Evolutionary conservation across 2,113 vertebrate genomes (phyloP).

Genomic region (Copsychus sechellarum): DNA sequence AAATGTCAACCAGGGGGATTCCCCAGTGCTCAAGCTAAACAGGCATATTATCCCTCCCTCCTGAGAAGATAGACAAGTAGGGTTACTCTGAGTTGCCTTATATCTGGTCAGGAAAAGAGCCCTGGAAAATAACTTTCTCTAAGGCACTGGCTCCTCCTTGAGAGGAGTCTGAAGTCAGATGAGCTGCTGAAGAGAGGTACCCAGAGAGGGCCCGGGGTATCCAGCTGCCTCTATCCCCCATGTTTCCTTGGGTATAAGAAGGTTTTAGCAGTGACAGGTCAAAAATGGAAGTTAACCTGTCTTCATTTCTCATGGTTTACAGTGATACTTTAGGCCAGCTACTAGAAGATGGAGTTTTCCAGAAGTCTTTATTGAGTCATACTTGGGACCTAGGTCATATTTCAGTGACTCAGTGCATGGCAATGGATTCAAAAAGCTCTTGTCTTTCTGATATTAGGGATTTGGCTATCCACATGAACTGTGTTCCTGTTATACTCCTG

Average conservation of each 20-base stretch:
- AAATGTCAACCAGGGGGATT: neutral
- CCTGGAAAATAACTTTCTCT: neutral
- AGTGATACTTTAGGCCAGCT: neutral
- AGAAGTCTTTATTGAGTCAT: neutral
- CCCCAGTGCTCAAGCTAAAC: neutral
- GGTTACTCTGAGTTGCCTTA: neutral
- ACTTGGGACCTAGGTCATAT: neutral
- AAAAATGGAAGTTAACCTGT: neutral
- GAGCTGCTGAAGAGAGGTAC: neutral
- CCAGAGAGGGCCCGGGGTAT: neutral
- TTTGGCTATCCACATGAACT: neutral
- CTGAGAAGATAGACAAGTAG: rapidly evolving
- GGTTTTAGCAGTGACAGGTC: neutral
- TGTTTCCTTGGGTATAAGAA: neutral
- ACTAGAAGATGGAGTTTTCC: neutral
- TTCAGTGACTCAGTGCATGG: neutral
- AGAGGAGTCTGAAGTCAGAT: neutral
- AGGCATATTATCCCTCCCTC: neutral
- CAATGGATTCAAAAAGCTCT: neutral
- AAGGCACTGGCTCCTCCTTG: neutral
- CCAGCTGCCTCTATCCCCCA: neutral
- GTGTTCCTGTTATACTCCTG: neutral
- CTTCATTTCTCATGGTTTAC: neutral
- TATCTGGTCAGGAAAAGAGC: neutral
- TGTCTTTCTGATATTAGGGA: neutral